phyloP scores from a whole-genome alignment of 1,140 invertebrate species.

The Scylla paramamosain region DNA sequence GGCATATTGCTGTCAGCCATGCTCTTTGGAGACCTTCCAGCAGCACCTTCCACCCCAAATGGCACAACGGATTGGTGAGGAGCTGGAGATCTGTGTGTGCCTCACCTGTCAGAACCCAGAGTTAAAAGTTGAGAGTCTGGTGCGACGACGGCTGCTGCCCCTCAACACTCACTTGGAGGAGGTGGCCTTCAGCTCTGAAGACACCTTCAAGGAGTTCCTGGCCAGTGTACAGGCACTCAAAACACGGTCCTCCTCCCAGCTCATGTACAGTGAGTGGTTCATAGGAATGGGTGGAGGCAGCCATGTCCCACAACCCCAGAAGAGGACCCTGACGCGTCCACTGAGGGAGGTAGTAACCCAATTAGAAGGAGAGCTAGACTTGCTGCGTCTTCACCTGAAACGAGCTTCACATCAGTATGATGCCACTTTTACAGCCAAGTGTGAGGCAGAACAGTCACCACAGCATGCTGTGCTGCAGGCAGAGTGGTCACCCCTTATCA shows the following conservation, averaged over 20 bases:
- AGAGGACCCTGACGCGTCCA: conserved; percentile 32
- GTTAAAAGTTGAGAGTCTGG: conserved; percentile 52
- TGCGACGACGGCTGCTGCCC: conserved; percentile 26
- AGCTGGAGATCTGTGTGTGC: conserved; percentile 41
- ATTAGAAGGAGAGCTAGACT: conserved; percentile 34
- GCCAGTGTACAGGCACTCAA: conserved; percentile 1
- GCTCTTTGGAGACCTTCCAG: conserved; percentile 42
- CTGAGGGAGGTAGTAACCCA: neutral
- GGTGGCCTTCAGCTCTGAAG: neutral
- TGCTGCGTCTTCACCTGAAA: conserved; percentile 32
- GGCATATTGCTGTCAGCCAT: conserved; percentile 41
- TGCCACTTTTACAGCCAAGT: conserved; percentile 36
- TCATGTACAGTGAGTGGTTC: conserved; percentile 35
- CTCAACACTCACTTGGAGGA: conserved; percentile 49
- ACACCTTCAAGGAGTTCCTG: conserved; percentile 4
- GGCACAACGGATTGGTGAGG: conserved; percentile 35
- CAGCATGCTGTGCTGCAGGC: conserved; percentile 48
- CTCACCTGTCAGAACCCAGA: conserved; percentile 58
- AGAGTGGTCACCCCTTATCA: conserved; percentile 56
- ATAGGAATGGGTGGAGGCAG: neutral
- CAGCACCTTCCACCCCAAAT: conserved; percentile 37
- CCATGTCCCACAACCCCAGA: neutral
- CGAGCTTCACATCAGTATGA: conserved; percentile 41
- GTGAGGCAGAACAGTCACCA: conserved; percentile 36
- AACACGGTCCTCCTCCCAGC: neutral